Evolutionary conservation across 1,140 invertebrate species (phyloP), one percentile per base, ranked within the genome.

Genomic region (Drosophila ananassae): DNA sequence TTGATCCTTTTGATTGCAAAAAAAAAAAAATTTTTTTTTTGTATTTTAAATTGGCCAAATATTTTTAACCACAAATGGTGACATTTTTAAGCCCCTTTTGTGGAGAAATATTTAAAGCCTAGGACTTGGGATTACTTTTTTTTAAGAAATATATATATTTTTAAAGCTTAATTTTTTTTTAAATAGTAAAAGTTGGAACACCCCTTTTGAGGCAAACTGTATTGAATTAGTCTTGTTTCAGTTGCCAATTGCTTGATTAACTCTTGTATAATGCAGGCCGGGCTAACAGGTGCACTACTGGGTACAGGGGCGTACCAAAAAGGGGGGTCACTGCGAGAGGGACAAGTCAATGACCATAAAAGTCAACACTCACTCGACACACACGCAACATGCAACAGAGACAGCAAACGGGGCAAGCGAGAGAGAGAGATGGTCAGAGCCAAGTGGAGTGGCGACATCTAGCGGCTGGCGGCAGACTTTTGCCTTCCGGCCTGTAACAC

Each of bases 281-380:
- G 50, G 32, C 12, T 34, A 28, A 37, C 32, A 30, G 34, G 25
- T 55, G 44, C 4, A 21, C 28, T 3, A 17, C 9, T n/a, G 21
- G 25, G 46, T 62, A 39, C 53, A n/a, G 41, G 17, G 55, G 13
- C 17, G n/a, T 24, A 24, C 34, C 10, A 12, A 5, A n/a, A 25
- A 22, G 41, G 39, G 44, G 30, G 54, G 17, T 51, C 25, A 39
- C 6, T 13, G 60, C 52, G 61, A 54, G 56, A 47, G 37, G 73
- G 56, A 75, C 59, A 74, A 76, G 73, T 76, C 73, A 76, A 68
- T 76, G 73, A 76, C 73, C 73, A 76, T 76, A 68, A 75, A 68
- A 76, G 73, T 76, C 72, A 76, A 76, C 72, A 74, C 72, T 74
- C 72, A 66, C 53, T 75, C 60, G 60, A 48, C 71, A 62, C 39